Percentiles rank a stretch among this genome's conserved stretches.
Conservation (phyloP, 2,888 invertebrate genomes). For the Drosophila bunnanda region DNA sequence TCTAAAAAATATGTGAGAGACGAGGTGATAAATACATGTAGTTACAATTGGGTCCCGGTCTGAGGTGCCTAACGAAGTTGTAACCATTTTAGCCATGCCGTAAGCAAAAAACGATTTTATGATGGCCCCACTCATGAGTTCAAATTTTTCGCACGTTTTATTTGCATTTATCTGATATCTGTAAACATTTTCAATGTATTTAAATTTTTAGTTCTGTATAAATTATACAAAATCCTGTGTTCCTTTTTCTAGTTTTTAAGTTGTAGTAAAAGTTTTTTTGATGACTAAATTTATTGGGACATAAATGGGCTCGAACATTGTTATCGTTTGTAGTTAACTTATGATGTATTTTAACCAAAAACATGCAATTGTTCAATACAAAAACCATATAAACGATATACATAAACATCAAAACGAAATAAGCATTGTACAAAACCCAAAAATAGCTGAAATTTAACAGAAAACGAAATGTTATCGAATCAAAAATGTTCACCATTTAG, state of each 20-base stretch:
- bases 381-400: constrained; percentile 50
- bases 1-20: constrained; percentile 31
- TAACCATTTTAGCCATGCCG: constrained; percentile 66
- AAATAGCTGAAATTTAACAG: constrained; percentile 19
- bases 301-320: constrained; percentile 82
- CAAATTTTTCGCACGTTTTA: constrained; percentile 62
- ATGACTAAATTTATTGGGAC: constrained; percentile 84
- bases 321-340: constrained; percentile 76
- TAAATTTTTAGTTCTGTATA: constrained; percentile 35
- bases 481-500: constrained; percentile 78
- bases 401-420: constrained; percentile 51
- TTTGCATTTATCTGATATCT: constrained; percentile 55
- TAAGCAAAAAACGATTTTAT: constrained; percentile 81
- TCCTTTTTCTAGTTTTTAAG: constrained; percentile 54
- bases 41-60: constrained; percentile 78
- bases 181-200: constrained; percentile 21
- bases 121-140: constrained; percentile 77
- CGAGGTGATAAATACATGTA: constrained; percentile 54
- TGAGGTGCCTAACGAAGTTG: constrained; percentile 66
- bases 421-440: constrained; percentile 61
- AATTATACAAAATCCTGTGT: constrained; percentile 36
- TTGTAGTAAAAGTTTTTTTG: constrained; percentile 78
- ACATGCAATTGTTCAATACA: constrained; percentile 59
- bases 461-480: constrained; percentile 20
- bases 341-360: constrained; percentile 63